phyloP scores from a whole-genome alignment of 2,888 invertebrate species.

The Agriotes lineatus region DNA sequence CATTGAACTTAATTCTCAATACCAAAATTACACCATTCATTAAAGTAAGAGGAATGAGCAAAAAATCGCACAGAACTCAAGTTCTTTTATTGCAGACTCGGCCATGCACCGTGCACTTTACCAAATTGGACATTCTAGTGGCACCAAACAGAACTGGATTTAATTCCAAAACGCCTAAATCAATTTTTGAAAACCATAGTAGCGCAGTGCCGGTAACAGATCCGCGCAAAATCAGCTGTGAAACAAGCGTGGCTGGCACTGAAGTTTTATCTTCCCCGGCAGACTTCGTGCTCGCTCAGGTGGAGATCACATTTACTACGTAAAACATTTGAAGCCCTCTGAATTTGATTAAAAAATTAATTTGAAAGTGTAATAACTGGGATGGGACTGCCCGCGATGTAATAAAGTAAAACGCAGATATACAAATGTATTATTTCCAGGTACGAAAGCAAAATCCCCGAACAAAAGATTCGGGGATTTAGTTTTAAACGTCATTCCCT shows the following conservation, averaged over 20 bases:
- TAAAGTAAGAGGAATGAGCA: too few species aligned
- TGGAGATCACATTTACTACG: background rate
- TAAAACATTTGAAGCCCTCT: background rate
- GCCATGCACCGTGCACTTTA: too few species aligned
- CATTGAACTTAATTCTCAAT: too few species aligned
- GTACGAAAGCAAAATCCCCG: background rate
- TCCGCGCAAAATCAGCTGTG: background rate
- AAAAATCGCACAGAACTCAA: too few species aligned
- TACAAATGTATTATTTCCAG: background rate
- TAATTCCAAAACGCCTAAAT: too few species aligned
- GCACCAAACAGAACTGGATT: background rate
- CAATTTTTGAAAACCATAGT: too few species aligned
- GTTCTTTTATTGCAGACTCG: too few species aligned
- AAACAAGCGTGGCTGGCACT: background rate
- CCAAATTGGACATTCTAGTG: background rate
- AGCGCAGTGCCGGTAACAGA: background rate
- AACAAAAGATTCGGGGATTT: too few species aligned
- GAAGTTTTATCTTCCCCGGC: constrained; percentile 2
- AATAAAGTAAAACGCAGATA: constrained; percentile 3
- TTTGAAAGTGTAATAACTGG: background rate
- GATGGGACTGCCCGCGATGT: background rate
- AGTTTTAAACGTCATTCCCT: too few species aligned
- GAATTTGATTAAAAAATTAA: constrained; percentile 14
- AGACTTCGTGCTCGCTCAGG: background rate
- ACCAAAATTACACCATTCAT: too few species aligned